Conservation (phyloP, 2,113 vertebrate genomes). For the Trogon melanurus region DNA sequence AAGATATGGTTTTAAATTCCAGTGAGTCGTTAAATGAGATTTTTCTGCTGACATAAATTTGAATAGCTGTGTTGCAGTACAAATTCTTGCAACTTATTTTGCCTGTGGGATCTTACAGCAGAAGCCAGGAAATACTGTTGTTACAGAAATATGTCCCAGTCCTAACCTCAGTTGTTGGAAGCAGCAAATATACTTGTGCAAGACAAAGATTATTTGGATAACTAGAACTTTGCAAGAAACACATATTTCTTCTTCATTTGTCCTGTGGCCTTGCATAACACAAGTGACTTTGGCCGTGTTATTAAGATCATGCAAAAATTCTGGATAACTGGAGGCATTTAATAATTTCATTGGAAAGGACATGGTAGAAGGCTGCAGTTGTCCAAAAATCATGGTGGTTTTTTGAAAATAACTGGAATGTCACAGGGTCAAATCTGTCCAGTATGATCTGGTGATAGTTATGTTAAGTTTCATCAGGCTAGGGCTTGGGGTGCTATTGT, state of each 20-base stretch:
- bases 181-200: neutral
- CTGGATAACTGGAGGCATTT: neutral
- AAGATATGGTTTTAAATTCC: neutral
- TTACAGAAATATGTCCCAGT: neutral
- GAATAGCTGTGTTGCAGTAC: slow-evolving; percentile 21
- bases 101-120: neutral
- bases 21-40: neutral
- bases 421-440: neutral
- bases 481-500: neutral
- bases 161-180: neutral
- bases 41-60: slow-evolving; percentile 49
- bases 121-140: neutral
- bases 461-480: neutral
- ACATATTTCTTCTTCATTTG: neutral
- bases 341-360: neutral
- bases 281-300: neutral
- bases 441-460: neutral
- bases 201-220: neutral
- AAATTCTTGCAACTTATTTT: slow-evolving; percentile 21
- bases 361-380: neutral
- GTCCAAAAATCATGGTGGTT: neutral
- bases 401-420: neutral
- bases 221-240: neutral
- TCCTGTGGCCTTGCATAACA: neutral
- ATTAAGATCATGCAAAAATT: neutral